Evolutionary conservation across 1,140 invertebrate species (phyloP).

Genomic region (Stegodyphus dumicola): DNA sequence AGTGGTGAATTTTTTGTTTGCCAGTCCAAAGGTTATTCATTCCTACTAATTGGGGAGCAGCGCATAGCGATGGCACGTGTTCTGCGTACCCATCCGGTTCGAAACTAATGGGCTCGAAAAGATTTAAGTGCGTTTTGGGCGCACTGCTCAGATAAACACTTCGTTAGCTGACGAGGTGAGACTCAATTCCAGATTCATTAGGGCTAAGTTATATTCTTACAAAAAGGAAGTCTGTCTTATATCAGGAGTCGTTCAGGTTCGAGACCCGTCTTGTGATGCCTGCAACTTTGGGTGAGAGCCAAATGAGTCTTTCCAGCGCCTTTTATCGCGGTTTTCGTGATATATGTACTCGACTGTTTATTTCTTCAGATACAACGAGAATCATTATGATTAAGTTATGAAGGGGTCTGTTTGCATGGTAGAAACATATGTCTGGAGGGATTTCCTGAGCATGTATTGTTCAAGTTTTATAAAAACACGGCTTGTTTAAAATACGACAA

Average conservation of each 20-base stretch:
- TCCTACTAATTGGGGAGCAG: conserved; percentile 20
- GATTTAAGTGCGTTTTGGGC: conserved; percentile 30
- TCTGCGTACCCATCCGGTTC: background rate
- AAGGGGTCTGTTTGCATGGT: conserved; percentile 1
- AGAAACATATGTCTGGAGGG: background rate
- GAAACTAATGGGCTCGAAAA: background rate
- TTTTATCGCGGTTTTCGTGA: background rate
- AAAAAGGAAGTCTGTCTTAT: conserved; percentile 30
- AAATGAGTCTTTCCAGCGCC: background rate
- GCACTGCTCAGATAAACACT: conserved; percentile 48
- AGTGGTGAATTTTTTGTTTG: too few species aligned
- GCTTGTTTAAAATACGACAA: too few species aligned
- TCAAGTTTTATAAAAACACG: background rate
- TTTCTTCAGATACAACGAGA: background rate
- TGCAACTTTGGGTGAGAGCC: conserved; percentile 1
- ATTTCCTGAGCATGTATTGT: background rate
- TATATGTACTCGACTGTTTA: background rate
- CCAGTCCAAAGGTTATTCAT: background rate
- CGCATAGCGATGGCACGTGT: background rate
- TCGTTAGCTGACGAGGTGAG: conserved; percentile 46
- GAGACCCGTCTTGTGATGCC: background rate
- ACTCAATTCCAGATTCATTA: conserved; percentile 39
- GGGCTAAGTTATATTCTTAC: conserved; percentile 36
- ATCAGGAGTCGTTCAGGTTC: background rate
- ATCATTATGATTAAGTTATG: conserved; percentile 7